These are phyloP conservation scores for Eospalax fontanierii DNA, from an alignment of 2,797 vertebrate species.

Conservation along the genomic window DNA sequence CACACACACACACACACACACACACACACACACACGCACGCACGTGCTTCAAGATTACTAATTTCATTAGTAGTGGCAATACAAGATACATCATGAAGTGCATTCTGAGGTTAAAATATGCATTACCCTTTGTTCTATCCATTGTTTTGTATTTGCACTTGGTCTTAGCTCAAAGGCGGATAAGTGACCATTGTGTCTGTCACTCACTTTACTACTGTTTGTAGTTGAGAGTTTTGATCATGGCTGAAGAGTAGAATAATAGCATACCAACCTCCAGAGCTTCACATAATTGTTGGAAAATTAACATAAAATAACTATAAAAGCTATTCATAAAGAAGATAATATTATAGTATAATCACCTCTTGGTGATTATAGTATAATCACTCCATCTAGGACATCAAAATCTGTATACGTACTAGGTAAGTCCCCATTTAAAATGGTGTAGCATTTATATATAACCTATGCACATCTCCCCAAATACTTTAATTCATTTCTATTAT, in stretches of 20 bases:
- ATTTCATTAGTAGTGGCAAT: slow-evolving; percentile 23
- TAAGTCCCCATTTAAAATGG: neutral
- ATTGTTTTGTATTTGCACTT: neutral
- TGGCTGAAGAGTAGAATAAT: neutral
- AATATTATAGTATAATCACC: neutral
- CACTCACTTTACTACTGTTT: neutral
- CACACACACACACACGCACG: neutral
- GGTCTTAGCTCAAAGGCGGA: neutral
- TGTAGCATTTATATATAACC: neutral
- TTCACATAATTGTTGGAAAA: slow-evolving; percentile 7
- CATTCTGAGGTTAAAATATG: neutral
- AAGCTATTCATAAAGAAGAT: slow-evolving; percentile 36
- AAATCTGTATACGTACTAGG: neutral
- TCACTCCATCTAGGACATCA: too few relatives aligned
- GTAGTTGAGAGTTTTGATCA: slow-evolving; percentile 4
- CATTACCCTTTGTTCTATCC: neutral
- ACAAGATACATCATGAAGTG: neutral
- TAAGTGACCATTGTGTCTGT: neutral
- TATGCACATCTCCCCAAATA: neutral
- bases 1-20: too few relatives aligned
- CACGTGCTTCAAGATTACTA: neutral
- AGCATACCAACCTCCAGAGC: neutral
- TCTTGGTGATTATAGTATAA: neutral
- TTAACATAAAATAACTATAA: slow-evolving; percentile 31
- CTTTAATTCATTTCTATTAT: neutral